phyloP scores from a whole-genome alignment of 2,797 vertebrate species.

The Masticophis lateralis region DNA sequence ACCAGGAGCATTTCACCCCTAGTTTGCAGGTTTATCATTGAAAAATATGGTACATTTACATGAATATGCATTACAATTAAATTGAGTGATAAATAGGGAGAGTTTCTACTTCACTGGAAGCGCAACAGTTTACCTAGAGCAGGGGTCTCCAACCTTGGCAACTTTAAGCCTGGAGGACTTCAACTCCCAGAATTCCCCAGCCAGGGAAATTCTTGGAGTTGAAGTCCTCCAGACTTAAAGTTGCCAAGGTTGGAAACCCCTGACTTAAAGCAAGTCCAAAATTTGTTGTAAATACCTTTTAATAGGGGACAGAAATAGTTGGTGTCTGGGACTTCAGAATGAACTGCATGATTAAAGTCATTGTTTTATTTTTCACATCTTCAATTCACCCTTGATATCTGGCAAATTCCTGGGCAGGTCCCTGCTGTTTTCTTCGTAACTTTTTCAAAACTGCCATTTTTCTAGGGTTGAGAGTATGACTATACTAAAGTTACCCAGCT shows the following conservation, averaged over 20 bases:
- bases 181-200: too few species aligned
- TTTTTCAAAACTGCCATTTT: not conserved
- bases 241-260: too few species aligned
- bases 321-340: not conserved
- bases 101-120: not conserved
- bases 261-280: not conserved
- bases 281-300: not conserved
- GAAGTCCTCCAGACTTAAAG: too few species aligned
- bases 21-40: not conserved
- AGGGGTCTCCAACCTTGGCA: too few species aligned
- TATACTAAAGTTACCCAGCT: not conserved
- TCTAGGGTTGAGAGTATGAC: not conserved
- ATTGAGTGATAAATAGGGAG: not conserved
- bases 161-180: too few species aligned
- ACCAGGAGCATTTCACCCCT: too few species aligned
- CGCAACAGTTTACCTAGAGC: not conserved
- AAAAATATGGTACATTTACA: not conserved
- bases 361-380: not conserved
- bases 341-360: not conserved
- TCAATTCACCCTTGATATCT: not conserved
- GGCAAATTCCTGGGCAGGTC: not conserved
- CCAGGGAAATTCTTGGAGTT: too few species aligned
- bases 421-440: not conserved
- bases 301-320: not conserved
- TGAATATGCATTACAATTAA: not conserved